A percentile compares a stretch with the other conserved stretches of the same genome.
Evolutionary conservation across 2,797 vertebrate species (phyloP).

Genomic region (Semotilus atromaculatus): DNA sequence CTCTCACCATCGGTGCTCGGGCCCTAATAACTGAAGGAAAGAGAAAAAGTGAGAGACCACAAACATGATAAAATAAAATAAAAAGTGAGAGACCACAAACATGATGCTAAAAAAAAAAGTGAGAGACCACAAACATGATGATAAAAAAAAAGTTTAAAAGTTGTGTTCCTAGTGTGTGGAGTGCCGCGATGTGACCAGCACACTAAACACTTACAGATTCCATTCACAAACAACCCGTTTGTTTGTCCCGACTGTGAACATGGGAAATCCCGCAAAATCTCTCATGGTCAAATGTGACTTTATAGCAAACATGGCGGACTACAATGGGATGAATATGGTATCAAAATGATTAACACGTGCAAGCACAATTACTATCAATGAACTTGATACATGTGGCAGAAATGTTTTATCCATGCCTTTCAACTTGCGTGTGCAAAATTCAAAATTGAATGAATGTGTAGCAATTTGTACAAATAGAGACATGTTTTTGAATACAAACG

Average conservation of each 20-base stretch:
- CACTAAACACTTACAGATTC: not conserved
- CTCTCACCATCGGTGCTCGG: too few relatives aligned
- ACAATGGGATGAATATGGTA: too few relatives aligned
- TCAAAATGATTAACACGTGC: too few relatives aligned
- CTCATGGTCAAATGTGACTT: not conserved
- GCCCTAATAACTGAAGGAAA: not conserved
- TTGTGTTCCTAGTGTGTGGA: not conserved
- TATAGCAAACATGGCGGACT: not conserved
- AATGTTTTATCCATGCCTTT: too few relatives aligned
- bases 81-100: not conserved
- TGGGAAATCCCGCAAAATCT: not conserved
- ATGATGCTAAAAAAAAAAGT: not conserved
- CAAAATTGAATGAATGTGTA: too few relatives aligned
- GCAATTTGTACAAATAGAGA: too few relatives aligned
- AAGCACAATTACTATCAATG: too few relatives aligned
- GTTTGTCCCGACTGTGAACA: not conserved
- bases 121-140: not conserved
- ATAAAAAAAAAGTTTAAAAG: not conserved
- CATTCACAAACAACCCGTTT: not conserved
- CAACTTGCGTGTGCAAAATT: too few relatives aligned
- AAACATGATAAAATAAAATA: too few relatives aligned
- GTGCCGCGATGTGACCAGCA: not conserved
- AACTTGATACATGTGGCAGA: too few relatives aligned
- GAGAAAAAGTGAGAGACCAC: not conserved
- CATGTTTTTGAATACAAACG: too few relatives aligned